Evolutionary conservation across 35 echinoderm and acorn worm species (phyloP), one percentile per base, ranked within the genome.

Genomic region (Ophioderma brevispina): DNA sequence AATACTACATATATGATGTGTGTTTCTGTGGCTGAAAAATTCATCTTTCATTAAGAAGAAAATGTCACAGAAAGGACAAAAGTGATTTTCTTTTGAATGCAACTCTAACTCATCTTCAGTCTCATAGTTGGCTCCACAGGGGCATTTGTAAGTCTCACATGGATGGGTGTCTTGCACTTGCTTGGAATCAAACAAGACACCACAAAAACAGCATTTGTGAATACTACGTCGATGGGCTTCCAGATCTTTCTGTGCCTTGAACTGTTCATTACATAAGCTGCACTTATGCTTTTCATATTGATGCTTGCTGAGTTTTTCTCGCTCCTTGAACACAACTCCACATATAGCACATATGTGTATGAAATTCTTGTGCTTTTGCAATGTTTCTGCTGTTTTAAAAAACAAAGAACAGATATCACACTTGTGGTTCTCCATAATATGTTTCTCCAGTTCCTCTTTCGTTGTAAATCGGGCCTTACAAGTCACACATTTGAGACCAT

Each of bases 31-130:
- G 15, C 10, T 25, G 4, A 3, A 25, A 30, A 70, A 70, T 25
- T 70, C 59, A 70, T 70, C 59, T 70, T 70, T 70, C 59, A 70
- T 70, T 1, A 70, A 25, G 59, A 70, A 70, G 59, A 70, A 70
- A 70, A 25, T 70, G n/a, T 70, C 59, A 25, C 59, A 70, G n/a
- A 15, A 70, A 18, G 59, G 10, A 25, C 59, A 70, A 25, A 70
- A 70, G 28, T 70, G 59, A 70, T 70, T 70, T 2, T 70, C n/a
- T 30, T 70, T 25, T 15, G 59, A 70, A 70, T 70, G 59, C 5
- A 70, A 25, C 28, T 70, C 59, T 25, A 70, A 25, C 59, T 70
- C 59, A 25, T 70, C 59, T 70, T 70, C 59, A 15, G 59, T 70
- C 59, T 70, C 59, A 25, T 70, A 70, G 28, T 70, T 70, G n/a